Base-by-base conservation (phyloP, 2,888 invertebrate species). In the Amphipyra tragopoginis region DNA sequence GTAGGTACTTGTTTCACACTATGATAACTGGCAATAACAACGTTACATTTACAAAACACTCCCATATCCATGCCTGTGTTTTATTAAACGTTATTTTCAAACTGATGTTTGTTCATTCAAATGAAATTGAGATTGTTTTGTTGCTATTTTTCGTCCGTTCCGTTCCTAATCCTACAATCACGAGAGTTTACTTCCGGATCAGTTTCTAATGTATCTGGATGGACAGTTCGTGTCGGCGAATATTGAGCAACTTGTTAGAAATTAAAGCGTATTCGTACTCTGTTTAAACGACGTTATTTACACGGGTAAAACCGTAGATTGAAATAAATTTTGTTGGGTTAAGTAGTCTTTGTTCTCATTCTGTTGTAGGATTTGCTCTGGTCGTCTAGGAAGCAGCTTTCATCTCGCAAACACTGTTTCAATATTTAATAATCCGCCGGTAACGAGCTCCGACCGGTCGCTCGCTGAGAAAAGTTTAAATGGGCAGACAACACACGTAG, bases 351-450 rank as follows among this genome's bases (percentile, higher is more conserved):
- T 90, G 87, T 90, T 89, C 87, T 83, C 73, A 62, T 62, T 73
- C 61, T 66, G 81, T 79, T 83, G 74, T 66, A 75, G 82, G 80
- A 84, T 86, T 85, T 87, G 75, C 81, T 80, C 81, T 79, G 88
- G 89, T 90, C 82, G 92, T 90, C 92, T 91, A 92, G 92, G 90
- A 89, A 80, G 86, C 87, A 80, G 88, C 87, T 90, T 91, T 91
- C 86, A 91, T 91, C 91, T 86, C 89, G 79, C 86, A 83, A 88
- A 88, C 88, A 86, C 88, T 90, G 92, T 88, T 93, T 92, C 92
- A 93, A 93, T 94, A 93, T 94, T 94, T 93, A 93, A 93, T 94
- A 94, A 94, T 94, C 94, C 94, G 80, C 65, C 84, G 81, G 88
- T 94, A 94, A 94, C 94, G 92, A 94, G 93, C 86, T 90, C 59